Conservation (phyloP, 1,140 invertebrate species). For the Euglossa dilemma region DNA sequence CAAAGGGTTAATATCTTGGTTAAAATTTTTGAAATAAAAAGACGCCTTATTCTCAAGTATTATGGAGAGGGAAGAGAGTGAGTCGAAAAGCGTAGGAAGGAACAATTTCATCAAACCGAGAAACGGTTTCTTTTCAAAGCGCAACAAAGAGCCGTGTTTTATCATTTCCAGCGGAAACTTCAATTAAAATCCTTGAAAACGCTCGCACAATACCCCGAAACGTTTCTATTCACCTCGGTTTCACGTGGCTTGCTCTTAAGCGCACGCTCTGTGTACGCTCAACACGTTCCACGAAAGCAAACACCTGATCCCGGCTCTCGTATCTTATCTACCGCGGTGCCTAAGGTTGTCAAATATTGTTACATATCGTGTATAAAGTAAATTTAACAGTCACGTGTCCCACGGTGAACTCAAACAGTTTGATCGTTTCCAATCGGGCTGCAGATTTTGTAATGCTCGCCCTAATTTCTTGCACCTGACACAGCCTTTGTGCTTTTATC, state of each 20-base stretch:
- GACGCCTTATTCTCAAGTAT: not conserved
- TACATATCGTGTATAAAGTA: not conserved
- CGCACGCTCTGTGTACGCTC: no score
- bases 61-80: not conserved
- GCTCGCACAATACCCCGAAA: not conserved
- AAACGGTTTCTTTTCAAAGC: not conserved
- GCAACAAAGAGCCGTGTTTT: not conserved
- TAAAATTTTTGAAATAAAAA: no score
- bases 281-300: not conserved
- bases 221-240: not conserved
- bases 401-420: not conserved
- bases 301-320: not conserved
- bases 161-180: not conserved
- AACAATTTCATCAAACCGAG: not conserved
- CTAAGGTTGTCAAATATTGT: not conserved
- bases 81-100: not conserved
- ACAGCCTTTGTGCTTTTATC: not conserved
- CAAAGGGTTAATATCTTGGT: no score
- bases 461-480: not conserved
- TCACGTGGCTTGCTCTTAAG: no score
- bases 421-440: not conserved
- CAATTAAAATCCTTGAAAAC: not conserved
- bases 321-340: not conserved
- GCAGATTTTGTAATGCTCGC: not conserved
- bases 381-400: not conserved